A percentile compares a stretch with the other conserved stretches of the same genome.
These are phyloP conservation scores for Epicampocera succincta DNA, from an alignment of 2,888 invertebrate genomes.

Conservation along the genomic window DNA sequence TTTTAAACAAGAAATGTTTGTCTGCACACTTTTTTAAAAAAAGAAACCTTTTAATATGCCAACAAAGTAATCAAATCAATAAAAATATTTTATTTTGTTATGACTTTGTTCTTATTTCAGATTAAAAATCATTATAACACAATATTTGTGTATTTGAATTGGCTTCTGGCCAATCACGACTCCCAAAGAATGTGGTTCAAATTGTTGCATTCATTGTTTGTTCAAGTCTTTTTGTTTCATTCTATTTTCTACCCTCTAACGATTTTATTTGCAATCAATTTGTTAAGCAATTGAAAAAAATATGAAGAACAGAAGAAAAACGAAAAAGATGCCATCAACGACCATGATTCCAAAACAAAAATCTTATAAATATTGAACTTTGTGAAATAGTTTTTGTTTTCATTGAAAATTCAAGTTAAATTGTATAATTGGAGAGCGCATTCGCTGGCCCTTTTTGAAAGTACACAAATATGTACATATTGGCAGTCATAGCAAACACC, in stretches of 20 bases:
- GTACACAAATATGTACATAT: too few relatives aligned
- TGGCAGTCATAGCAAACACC: too few relatives aligned
- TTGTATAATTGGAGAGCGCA: too few relatives aligned
- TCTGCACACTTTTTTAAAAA: too few relatives aligned
- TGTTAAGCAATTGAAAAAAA: slow-evolving; percentile 56
- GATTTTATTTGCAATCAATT: slow-evolving; percentile 56
- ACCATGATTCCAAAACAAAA: slow-evolving; percentile 51
- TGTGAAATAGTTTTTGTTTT: slow-evolving; percentile 15
- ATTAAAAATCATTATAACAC: slow-evolving; percentile 47
- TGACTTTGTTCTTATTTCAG: slow-evolving; percentile 8
- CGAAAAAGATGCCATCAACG: slow-evolving; percentile 45
- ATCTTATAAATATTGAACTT: slow-evolving; percentile 46
- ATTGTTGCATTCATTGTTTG: slow-evolving; percentile 63
- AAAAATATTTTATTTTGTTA: slow-evolving; percentile 18
- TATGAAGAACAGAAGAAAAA: slow-evolving; percentile 6
- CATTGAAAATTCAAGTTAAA: neutral
- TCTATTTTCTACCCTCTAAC: slow-evolving; percentile 33
- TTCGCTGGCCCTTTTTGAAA: neutral
- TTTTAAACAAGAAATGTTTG: too few relatives aligned
- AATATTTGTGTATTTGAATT: slow-evolving; percentile 49
- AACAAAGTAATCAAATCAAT: neutral
- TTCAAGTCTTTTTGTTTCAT: slow-evolving; percentile 26
- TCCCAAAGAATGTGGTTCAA: slow-evolving; percentile 33
- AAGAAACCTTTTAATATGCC: neutral
- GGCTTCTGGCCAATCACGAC: slow-evolving; percentile 60